Conservation (phyloP, 2,113 vertebrate genomes). For the Brachyhypopomus occidentalis region DNA sequence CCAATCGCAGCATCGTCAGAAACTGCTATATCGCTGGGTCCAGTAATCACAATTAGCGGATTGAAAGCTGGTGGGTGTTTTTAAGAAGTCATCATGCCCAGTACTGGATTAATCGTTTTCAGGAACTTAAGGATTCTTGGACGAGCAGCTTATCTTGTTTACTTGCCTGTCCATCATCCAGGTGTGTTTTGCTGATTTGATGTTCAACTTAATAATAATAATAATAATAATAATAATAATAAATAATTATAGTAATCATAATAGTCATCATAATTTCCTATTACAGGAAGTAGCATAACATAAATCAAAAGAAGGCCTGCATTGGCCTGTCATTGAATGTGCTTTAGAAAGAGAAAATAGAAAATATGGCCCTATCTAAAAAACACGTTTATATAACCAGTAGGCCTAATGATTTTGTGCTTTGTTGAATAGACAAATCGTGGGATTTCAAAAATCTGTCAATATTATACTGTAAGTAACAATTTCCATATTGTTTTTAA, state of each 20-base stretch:
- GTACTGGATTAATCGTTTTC: slow-evolving; percentile 45
- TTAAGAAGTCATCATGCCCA: slow-evolving; percentile 35
- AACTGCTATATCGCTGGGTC: slow-evolving; percentile 37
- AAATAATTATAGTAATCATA: background rate
- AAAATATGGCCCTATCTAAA: background rate
- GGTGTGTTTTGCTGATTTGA: background rate
- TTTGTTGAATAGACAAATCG: too few species aligned
- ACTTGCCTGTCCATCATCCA: slow-evolving; percentile 7
- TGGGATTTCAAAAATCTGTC: background rate
- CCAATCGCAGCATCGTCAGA: background rate
- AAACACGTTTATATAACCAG: too few species aligned
- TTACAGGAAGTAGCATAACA: background rate
- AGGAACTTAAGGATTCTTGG: slow-evolving; percentile 43
- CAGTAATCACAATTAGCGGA: slow-evolving; percentile 44
- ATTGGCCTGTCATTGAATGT: background rate
- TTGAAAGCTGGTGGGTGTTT: slow-evolving; percentile 50
- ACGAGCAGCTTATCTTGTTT: background rate
- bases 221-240: background rate
- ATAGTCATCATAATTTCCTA: background rate
- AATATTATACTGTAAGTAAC: background rate
- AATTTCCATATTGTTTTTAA: slow-evolving; percentile 2
- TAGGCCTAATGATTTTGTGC: too few species aligned
- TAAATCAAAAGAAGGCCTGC: background rate
- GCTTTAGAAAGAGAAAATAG: background rate
- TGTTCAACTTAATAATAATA: too few species aligned